Conservation (phyloP, 2,888 invertebrate genomes). For the Amblyjoppa fuscipennis region DNA sequence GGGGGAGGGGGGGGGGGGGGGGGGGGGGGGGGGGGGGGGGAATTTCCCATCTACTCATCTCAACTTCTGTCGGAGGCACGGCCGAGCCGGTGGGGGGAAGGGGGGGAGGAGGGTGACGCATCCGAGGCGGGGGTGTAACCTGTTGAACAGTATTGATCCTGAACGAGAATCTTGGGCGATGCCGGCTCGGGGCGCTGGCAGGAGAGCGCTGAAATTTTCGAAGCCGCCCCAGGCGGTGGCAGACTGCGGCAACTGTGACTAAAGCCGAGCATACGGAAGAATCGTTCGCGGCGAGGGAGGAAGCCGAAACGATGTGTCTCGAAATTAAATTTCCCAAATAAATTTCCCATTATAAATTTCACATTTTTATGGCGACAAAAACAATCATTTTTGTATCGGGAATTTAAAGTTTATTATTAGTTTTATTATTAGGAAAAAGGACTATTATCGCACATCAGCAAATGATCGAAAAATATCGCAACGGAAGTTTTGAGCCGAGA, state of each 20-base stretch:
- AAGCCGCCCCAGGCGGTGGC: background rate
- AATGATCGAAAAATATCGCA: no score
- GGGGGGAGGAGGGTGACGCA: conserved; percentile 51
- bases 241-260: conserved; percentile 12
- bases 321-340: no score
- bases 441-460: no score
- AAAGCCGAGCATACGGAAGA: conserved; percentile 4
- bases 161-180: conserved; percentile 68
- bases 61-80: conserved; percentile 51
- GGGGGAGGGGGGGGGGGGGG: conserved; percentile 21
- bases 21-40: conserved; percentile 8
- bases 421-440: no score
- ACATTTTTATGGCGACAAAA: no score
- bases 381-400: no score
- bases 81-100: conserved; percentile 21
- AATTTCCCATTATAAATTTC: no score
- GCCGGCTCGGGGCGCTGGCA: conserved; percentile 44
- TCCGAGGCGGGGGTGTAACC: conserved; percentile 74
- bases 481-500: no score
- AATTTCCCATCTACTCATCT: conserved; percentile 59
- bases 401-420: no score
- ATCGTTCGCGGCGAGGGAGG: background rate
- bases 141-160: conserved; percentile 83
- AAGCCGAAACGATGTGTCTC: background rate
- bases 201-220: conserved; percentile 40